Evolutionary conservation across 35 echinoderm and acorn worm species (phyloP), one percentile per base, ranked within the genome.

Genomic region (Lytechinus pictus): DNA sequence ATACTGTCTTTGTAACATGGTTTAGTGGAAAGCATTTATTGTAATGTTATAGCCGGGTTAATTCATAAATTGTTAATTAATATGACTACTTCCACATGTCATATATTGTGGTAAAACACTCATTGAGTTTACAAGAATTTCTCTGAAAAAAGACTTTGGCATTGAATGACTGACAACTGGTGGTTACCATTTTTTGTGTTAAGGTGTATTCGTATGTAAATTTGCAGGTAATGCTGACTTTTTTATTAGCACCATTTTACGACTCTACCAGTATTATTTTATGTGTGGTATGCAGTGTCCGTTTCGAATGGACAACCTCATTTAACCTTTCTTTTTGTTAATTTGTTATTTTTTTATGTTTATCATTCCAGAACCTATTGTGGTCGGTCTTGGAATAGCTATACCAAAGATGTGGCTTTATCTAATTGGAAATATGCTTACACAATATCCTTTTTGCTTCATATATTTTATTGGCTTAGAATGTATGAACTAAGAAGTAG

Each of bases 401-500:
- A 27, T 97, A 86, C 97, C 97, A 52, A 97, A 93, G 95, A 94
- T 97, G 95, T 98, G 96, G 96, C 51, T 97, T 4, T 98, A 95
- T 95, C 54, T 98, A 54, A 11, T 96, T 5, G 97, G 97, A 28
- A 98, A 97, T 91, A 86, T 95, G 6, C 94, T 98, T 14, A 98
- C 97, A 94, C 97, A 98, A 95, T 98, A 98, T 98, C 97, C 97
- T 98, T 98, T 97, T 79, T 27, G 21, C 8, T 79, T n/a, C 21
- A 79, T n/a, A 79, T 13, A 72, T 72, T 79, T 7, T n/a, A 58
- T 11, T 58, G 9, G 55, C 9, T 9, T 44, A 27, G 19, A 24
- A 79, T 8, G 66, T 24, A 24, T 24, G 7, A 27, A 79, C 21
- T 16, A 16, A 24, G 66, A 79, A 24, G 2, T 24, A 7, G 0